Conservation (phyloP, 1,140 invertebrate genomes). For the Trichonephila inaurata region DNA sequence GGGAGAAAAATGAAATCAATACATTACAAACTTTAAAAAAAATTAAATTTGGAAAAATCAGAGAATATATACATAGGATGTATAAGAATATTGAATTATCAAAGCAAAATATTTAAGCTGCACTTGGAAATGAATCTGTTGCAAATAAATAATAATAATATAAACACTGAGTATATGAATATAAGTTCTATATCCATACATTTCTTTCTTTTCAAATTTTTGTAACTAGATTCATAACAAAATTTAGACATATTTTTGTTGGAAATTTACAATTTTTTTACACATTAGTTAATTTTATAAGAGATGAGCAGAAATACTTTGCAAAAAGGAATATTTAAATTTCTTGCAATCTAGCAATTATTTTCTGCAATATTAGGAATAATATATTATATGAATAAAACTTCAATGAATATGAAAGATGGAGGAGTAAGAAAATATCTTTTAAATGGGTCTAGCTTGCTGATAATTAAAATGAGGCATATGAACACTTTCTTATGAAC, state of each 20-base stretch:
- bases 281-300: background rate
- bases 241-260: background rate
- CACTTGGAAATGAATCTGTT: background rate
- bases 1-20: too few relatives aligned
- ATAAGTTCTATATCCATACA: too few relatives aligned
- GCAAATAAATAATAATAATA: too few relatives aligned
- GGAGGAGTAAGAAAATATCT: background rate
- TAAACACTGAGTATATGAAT: too few relatives aligned
- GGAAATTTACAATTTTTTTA: background rate
- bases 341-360: background rate
- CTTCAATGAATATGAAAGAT: background rate
- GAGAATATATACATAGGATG: background rate
- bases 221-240: too few relatives aligned
- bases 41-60: background rate
- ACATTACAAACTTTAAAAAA: background rate
- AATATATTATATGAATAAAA: background rate
- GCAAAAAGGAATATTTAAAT: background rate
- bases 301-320: background rate
- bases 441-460: background rate
- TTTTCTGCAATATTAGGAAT: background rate
- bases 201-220: too few relatives aligned
- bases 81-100: background rate
- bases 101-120: conserved; percentile 13
- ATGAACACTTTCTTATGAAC: background rate
- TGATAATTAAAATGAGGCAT: background rate